Evolutionary conservation across 2,113 vertebrate genomes (phyloP).

Genomic region (Tachycineta bicolor): DNA sequence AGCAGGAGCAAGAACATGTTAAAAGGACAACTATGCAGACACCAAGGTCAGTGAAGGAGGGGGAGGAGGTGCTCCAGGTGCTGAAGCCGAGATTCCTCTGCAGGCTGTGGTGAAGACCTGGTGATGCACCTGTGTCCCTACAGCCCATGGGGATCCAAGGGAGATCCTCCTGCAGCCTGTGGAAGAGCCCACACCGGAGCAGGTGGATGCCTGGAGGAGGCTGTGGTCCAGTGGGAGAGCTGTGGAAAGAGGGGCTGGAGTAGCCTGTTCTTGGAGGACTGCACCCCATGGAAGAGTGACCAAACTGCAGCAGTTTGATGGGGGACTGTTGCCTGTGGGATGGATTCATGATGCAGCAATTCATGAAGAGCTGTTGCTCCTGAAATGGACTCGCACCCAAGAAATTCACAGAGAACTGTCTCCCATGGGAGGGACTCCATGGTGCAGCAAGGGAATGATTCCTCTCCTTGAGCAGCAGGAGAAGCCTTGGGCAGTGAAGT

Average conservation of each 20-base stretch:
- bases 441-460: not conserved
- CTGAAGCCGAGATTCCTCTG: not conserved
- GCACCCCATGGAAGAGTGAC: accelerated
- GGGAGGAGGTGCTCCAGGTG: not conserved
- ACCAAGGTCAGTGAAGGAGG: not conserved
- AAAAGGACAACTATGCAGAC: not conserved
- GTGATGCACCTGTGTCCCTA: not conserved
- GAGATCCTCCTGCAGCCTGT: accelerated
- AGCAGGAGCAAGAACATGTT: not conserved
- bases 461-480: not conserved
- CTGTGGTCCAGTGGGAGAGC: not conserved
- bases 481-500: not conserved
- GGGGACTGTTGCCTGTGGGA: not conserved
- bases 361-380: not conserved
- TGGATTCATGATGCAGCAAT: not conserved
- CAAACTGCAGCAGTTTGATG: accelerated
- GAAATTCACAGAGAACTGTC: not conserved
- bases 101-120: not conserved
- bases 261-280: not conserved
- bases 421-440: not conserved
- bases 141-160: accelerated
- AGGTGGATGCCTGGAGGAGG: not conserved
- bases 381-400: not conserved
- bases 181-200: not conserved
- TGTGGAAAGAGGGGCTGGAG: not conserved